These are phyloP conservation scores for Toxotes chatareus DNA, from an alignment of 2,113 vertebrate genomes.

Conservation along the genomic window DNA sequence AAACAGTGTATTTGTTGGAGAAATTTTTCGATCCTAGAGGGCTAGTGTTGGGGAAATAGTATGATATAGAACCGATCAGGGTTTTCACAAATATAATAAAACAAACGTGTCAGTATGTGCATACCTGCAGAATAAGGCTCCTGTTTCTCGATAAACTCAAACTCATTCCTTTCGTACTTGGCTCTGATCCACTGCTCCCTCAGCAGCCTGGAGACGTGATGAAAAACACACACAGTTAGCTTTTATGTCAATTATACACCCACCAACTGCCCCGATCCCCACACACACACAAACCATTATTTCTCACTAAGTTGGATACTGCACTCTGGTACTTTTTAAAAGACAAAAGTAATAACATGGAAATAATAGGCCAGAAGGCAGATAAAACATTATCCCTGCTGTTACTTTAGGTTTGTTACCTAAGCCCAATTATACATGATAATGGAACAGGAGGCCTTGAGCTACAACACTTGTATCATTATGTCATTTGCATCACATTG, in stretches of 20 bases:
- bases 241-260: conserved; percentile 33
- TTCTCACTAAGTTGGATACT: neutral
- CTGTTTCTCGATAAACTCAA: conserved; percentile 92
- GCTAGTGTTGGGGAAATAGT: neutral
- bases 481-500: neutral
- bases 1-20: too few relatives aligned
- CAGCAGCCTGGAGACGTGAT: conserved; percentile 85
- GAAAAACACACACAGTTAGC: conserved; percentile 49
- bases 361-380: neutral
- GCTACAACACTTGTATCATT: neutral
- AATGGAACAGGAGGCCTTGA: neutral
- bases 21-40: neutral
- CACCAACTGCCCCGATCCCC: neutral
- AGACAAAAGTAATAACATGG: neutral
- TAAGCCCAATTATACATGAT: conserved; percentile 7
- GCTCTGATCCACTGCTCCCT: conserved; percentile 97
- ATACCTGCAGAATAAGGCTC: conserved; percentile 97
- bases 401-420: neutral
- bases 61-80: neutral
- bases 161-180: conserved; percentile 95
- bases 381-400: neutral
- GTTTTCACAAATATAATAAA: neutral
- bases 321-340: neutral
- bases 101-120: neutral
- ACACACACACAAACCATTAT: conserved; percentile 6